Evolutionary conservation across 2,113 vertebrate genomes (phyloP).

Genomic region (Trematocara variabile): DNA sequence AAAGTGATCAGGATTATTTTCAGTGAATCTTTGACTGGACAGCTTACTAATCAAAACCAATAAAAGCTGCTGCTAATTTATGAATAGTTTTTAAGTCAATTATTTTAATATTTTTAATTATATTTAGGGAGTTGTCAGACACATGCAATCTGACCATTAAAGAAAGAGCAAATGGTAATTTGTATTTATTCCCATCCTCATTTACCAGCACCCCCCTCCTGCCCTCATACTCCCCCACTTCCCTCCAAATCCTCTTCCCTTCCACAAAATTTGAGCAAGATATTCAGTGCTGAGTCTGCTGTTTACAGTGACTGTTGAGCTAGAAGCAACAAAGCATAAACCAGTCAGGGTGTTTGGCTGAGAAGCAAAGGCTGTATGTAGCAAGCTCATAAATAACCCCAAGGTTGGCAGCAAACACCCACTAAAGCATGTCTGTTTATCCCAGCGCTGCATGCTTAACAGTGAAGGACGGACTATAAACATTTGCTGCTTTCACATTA

Average conservation of each 20-base stretch:
- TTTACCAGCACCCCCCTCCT: not conserved
- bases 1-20: not conserved
- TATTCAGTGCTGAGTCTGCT: not conserved
- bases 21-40: not conserved
- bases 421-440: conserved; percentile 32
- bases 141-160: not conserved
- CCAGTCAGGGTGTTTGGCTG: conserved; percentile 15
- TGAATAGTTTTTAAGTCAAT: not conserved
- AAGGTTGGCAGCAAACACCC: not conserved
- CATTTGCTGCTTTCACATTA: not conserved
- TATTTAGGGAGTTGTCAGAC: not conserved
- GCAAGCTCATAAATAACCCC: conserved; percentile 19
- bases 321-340: conserved; percentile 23
- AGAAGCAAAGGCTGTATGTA: not conserved
- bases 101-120: not conserved
- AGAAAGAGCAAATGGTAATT: not conserved
- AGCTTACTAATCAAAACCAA: not conserved
- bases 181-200: not conserved
- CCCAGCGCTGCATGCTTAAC: not conserved
- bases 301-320: not conserved
- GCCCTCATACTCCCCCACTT: not conserved
- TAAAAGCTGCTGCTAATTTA: not conserved
- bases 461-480: not conserved
- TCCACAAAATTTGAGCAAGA: not conserved
- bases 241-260: not conserved